Conservation (phyloP, 2,113 vertebrate genomes). For the Phainopepla nitens region DNA sequence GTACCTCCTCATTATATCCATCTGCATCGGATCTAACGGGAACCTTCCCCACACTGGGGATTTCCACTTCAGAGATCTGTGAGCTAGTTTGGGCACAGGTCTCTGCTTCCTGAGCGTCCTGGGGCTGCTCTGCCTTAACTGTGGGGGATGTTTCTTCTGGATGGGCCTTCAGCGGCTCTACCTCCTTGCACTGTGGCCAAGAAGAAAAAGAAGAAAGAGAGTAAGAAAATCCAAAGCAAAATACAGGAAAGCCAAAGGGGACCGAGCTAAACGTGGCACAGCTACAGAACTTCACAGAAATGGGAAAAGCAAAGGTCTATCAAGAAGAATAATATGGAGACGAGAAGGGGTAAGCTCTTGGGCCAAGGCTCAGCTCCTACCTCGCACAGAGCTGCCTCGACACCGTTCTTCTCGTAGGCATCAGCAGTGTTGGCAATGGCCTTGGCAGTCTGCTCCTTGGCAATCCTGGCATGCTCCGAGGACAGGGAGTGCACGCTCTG, state of each 20-base stretch:
- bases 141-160: constrained; percentile 37
- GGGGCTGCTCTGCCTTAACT: constrained; percentile 62
- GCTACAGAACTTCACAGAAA: background rate
- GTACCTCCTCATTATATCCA: constrained; percentile 97
- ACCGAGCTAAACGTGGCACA: background rate
- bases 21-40: constrained; percentile 90
- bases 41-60: constrained; percentile 94
- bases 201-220: constrained; percentile 19
- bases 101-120: constrained; percentile 34
- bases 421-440: constrained; percentile 70
- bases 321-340: background rate
- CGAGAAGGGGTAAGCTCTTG: rapidly evolving
- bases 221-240: background rate
- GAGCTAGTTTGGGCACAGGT: constrained; percentile 68
- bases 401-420: constrained; percentile 58
- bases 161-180: constrained; percentile 56
- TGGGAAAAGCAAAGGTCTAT: background rate
- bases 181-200: constrained; percentile 61
- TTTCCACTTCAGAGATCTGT: constrained; percentile 91
- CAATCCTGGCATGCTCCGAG: constrained; percentile 67
- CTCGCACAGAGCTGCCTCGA: constrained; percentile 65
- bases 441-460: constrained; percentile 74
- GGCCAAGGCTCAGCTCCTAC: constrained; percentile 12
- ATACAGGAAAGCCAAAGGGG: background rate
- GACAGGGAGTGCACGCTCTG: constrained; percentile 52